Conservation (phyloP, 2,888 invertebrate genomes). For the Heliconius erato region DNA sequence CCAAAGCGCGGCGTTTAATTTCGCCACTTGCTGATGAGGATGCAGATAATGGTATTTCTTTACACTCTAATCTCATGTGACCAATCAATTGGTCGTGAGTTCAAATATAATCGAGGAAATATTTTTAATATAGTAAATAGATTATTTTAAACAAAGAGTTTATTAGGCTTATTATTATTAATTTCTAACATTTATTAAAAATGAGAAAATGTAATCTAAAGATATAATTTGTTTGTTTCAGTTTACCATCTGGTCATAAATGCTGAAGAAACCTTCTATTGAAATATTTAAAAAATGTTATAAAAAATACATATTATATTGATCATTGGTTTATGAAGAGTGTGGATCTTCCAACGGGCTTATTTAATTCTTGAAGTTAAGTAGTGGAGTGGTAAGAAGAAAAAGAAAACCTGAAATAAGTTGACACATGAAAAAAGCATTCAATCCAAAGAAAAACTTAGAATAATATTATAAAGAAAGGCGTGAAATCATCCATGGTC, state of each 20-base stretch:
- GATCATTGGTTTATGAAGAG: neutral
- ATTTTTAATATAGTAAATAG: too few relatives aligned
- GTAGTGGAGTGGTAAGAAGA: neutral
- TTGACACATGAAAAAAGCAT: neutral
- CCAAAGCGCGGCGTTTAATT: too few relatives aligned
- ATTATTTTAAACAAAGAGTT: too few relatives aligned
- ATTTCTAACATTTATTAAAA: neutral
- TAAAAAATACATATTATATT: neutral
- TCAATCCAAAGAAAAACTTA: neutral
- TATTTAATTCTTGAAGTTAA: neutral
- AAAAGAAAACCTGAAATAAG: neutral
- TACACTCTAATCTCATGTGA: too few relatives aligned
- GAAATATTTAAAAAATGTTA: neutral
- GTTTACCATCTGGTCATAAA: neutral
- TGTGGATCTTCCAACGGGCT: neutral
- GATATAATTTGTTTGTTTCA: constrained; percentile 1
- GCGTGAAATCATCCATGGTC: neutral
- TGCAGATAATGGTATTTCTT: too few relatives aligned
- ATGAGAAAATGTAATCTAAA: neutral
- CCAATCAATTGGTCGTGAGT: too few relatives aligned
- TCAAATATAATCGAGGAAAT: neutral
- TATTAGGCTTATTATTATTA: too few relatives aligned
- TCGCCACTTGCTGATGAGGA: too few relatives aligned
- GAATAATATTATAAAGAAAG: neutral
- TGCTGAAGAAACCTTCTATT: neutral